Evolutionary conservation across 2,113 vertebrate genomes (phyloP), one percentile per base, ranked within the genome.

Genomic region (Crotalus viridis): DNA sequence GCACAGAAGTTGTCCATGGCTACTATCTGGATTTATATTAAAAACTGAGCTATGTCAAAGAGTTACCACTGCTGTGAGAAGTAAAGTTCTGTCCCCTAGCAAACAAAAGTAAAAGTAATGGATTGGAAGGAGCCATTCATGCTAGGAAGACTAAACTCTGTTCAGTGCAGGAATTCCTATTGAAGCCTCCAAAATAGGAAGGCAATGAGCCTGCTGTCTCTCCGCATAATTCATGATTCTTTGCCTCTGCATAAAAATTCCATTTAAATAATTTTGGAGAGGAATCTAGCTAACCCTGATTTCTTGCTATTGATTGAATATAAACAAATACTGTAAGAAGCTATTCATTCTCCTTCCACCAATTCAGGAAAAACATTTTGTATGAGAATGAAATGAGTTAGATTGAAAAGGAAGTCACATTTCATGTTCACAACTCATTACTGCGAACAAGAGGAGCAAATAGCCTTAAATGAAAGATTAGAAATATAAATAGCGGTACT

Each of bases 401-500:
- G 52, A 8, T n/a, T 64, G 88, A 57, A 86, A 93, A 86, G 12
- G 61, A 88, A 54, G 28, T 39, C 74, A 43, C 46, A 43, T 86
- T 13, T 52, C 81, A 43, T 54, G 46, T 87, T 57, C 69, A 52
- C 55, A 85, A 28, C 24, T 87, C 55, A 90, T 55, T 10, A 61
- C 22, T n/a, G 46, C 74, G 90, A 85, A 87, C 46, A 90, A 86
- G 46, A 52, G 57, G n/a, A 61, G 43, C 81, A 90, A 90, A 61
- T 33, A 39, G 88, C 55, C 46, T 39, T 85, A 85, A 93, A 89
- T 28, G 74, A 90, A 52, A 93, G 88, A 93, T 46, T 51, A 89
- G 91, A 28, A 56, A 61, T 93, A 93, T 86, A 93, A 90, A 93
- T 93, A 93, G 55, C 43, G 2, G 26, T 90, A 61, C 5, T 51